These are phyloP conservation scores for Mesocentrotus franciscanus DNA, from an alignment of 53 echinoderm and acorn worm species.

Conservation along the genomic window DNA sequence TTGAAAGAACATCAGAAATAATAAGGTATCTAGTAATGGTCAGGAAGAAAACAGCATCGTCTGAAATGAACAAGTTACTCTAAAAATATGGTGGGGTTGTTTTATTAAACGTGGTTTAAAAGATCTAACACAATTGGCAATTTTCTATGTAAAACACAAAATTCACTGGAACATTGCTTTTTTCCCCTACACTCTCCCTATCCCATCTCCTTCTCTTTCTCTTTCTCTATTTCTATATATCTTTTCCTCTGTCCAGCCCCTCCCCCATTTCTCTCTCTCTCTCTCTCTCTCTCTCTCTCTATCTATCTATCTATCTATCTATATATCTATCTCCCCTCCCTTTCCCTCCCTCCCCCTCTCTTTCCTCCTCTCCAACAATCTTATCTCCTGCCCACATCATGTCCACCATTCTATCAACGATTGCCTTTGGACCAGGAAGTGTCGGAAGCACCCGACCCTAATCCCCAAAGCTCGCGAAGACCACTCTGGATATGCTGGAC, in stretches of 20 bases:
- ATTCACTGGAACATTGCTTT: not conserved
- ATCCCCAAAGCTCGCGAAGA: not conserved
- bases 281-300: too few relatives aligned
- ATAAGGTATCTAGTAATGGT: too few relatives aligned
- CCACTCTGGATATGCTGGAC: not conserved
- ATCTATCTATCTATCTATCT: not conserved
- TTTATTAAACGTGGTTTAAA: too few relatives aligned
- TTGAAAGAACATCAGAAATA: too few relatives aligned
- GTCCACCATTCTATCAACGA: not conserved
- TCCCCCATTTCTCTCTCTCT: not conserved
- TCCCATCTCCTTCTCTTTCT: not conserved
- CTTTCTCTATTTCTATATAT: not conserved
- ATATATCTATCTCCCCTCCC: not conserved
- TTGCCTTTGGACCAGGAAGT: not conserved
- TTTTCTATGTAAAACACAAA: too few relatives aligned
- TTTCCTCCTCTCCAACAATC: not conserved
- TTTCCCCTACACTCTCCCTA: not conserved
- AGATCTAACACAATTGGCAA: too few relatives aligned
- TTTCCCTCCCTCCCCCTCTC: too few relatives aligned
- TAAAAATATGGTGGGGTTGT: too few relatives aligned
- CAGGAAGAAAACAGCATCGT: too few relatives aligned
- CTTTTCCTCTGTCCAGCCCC: not conserved
- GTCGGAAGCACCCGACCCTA: not conserved
- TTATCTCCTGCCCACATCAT: not conserved
- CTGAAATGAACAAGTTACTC: too few relatives aligned